Conservation (phyloP, 2,113 vertebrate genomes). For the Tamias sibiricus region DNA sequence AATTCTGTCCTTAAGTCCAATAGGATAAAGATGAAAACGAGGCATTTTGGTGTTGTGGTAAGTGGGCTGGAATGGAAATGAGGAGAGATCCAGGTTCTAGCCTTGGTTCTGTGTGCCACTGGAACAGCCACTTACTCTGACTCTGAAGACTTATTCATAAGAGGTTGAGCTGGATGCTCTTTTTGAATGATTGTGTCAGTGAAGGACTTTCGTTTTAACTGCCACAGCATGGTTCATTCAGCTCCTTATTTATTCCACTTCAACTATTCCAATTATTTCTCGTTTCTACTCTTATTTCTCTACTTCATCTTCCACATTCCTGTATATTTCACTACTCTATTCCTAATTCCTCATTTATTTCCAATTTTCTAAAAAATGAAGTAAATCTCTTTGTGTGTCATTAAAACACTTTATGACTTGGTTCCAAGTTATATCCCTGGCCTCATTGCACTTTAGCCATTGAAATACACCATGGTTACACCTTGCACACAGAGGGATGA, state of each 20-base stretch:
- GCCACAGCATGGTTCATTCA: not conserved
- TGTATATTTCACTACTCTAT: not conserved
- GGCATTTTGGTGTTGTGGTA: not conserved
- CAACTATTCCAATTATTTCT: not conserved
- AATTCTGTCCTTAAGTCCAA: conserved; percentile 40
- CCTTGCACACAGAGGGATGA: not conserved
- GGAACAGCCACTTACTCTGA: not conserved
- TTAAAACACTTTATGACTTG: conserved; percentile 14
- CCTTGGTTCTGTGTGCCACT: not conserved
- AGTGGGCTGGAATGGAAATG: not conserved
- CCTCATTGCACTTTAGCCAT: not conserved
- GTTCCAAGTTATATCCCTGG: not conserved
- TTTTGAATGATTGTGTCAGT: not conserved
- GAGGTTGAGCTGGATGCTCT: not conserved
- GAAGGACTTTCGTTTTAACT: not conserved
- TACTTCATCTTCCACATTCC: not conserved
- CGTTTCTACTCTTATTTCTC: not conserved
- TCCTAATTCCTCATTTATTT: not conserved
- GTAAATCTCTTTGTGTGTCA: not conserved
- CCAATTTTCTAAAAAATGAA: not conserved
- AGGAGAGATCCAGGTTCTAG: not conserved
- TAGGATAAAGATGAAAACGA: conserved; percentile 21
- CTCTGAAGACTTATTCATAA: conserved; percentile 38
- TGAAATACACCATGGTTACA: not conserved
- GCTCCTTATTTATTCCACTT: not conserved